Conservation (phyloP, 2,888 invertebrate species). For the Nudaria mundana region DNA sequence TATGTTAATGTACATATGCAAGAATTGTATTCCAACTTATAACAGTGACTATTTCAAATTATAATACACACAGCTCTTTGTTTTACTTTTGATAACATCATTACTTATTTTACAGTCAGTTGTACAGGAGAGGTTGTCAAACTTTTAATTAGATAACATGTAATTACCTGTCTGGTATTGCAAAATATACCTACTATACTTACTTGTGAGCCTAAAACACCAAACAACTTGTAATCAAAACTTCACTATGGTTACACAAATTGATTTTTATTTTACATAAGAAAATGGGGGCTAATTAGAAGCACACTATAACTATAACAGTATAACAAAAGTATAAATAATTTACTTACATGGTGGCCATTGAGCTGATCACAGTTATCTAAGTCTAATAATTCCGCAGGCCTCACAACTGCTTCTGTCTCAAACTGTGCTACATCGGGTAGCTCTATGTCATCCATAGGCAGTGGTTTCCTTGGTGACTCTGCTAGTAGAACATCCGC, state of each 20-base stretch:
- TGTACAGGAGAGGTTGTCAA: not conserved
- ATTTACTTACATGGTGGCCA: conserved; percentile 79
- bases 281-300: too few relatives aligned
- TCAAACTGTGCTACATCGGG: conserved; percentile 84
- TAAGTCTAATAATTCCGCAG: conserved; percentile 80
- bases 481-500: conserved; percentile 82
- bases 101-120: not conserved
- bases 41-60: not conserved
- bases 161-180: too few relatives aligned
- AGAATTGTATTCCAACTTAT: not conserved
- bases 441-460: conserved; percentile 83
- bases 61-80: not conserved
- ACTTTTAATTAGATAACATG: not conserved
- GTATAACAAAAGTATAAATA: too few relatives aligned
- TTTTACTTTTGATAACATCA: not conserved
- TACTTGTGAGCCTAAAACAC: too few relatives aligned
- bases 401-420: conserved; percentile 83
- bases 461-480: conserved; percentile 86
- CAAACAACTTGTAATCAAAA: too few relatives aligned
- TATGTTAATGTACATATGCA: too few relatives aligned
- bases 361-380: conserved; percentile 79
- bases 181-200: too few relatives aligned
- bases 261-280: too few relatives aligned
- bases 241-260: too few relatives aligned
- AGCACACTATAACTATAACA: too few relatives aligned